Evolutionary conservation across 1,140 invertebrate genomes (phyloP).

Genomic region (Drosophila dunni): DNA sequence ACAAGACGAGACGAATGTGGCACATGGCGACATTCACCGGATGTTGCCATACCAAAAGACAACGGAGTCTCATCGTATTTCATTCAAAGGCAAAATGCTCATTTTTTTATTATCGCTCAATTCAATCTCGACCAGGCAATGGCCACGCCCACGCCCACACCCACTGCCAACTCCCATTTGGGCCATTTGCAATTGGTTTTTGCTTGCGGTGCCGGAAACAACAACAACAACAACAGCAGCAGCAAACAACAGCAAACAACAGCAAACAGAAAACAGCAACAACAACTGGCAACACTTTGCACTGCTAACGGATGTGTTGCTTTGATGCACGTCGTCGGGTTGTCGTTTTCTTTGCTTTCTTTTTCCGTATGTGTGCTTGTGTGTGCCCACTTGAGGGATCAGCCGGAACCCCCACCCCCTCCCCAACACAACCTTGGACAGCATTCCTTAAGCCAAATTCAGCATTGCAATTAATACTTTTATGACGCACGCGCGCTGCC

Average conservation of each 20-base stretch:
- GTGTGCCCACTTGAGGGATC: slow-evolving; percentile 41
- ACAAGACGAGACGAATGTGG: not conserved
- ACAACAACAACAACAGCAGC: slow-evolving; percentile 23
- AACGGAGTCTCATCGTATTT: slow-evolving; percentile 42
- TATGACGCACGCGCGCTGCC: slow-evolving; percentile 39
- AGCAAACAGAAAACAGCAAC: not conserved
- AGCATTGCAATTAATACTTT: slow-evolving; percentile 75
- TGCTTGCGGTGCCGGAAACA: slow-evolving; percentile 62
- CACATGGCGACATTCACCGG: slow-evolving; percentile 40
- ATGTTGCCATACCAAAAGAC: slow-evolving; percentile 51
- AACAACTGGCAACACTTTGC: slow-evolving; percentile 70
- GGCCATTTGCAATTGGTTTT: slow-evolving; percentile 62
- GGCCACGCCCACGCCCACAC: not conserved
- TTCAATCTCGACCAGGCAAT: slow-evolving; percentile 59
- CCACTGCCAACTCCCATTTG: not conserved
- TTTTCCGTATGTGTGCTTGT: not conserved
- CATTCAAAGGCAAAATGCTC: slow-evolving; percentile 25
- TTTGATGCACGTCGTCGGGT: slow-evolving; percentile 35
- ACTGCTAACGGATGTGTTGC: slow-evolving; percentile 53
- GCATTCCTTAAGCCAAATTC: slow-evolving; percentile 57
- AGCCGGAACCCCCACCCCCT: not conserved
- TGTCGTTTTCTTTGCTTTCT: slow-evolving; percentile 16
- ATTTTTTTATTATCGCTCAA: slow-evolving; percentile 67
- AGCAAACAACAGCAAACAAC: slow-evolving; percentile 11
- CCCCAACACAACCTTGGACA: slow-evolving; percentile 5